These are phyloP conservation scores for Drosophila incognita DNA, from an alignment of 2,888 invertebrate genomes.

Conservation along the genomic window DNA sequence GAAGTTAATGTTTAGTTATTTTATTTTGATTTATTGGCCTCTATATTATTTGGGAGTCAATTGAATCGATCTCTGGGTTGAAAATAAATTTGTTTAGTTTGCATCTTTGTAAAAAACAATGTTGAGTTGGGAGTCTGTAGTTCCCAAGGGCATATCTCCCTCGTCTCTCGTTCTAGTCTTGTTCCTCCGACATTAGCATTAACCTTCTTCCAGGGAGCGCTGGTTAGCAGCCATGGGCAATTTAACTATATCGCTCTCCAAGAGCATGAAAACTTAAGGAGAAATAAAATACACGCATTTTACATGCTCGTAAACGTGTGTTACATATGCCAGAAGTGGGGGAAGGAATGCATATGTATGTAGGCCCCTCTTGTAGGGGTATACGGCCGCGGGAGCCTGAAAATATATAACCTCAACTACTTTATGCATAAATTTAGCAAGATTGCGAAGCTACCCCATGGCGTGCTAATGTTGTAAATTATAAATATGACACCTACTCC, in stretches of 20 bases:
- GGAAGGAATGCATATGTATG: neutral
- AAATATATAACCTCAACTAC: conserved; percentile 78
- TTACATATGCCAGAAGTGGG: conserved; percentile 61
- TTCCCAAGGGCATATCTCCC: conserved; percentile 39
- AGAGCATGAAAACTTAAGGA: conserved; percentile 57
- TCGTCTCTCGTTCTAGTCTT: neutral
- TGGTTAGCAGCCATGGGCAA: conserved; percentile 71
- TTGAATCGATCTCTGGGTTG: conserved; percentile 7
- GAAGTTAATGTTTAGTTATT: neutral
- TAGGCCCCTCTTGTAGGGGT: conserved; percentile 11
- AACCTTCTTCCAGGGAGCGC: conserved; percentile 55
- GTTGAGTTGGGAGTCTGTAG: conserved; percentile 1
- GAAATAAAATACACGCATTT: conserved; percentile 79
- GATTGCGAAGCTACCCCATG: conserved; percentile 82
- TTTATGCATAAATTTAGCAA: conserved; percentile 79
- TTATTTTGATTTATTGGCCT: conserved; percentile 16
- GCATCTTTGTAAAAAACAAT: conserved; percentile 11
- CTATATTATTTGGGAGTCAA: neutral
- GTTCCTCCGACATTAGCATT: conserved; percentile 52
- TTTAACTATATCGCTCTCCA: conserved; percentile 55
- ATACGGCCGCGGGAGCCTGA: conserved; percentile 30
- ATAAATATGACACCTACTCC: conserved; percentile 84
- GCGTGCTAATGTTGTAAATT: conserved; percentile 83
- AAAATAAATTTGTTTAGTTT: conserved; percentile 14
- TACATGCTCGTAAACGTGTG: conserved; percentile 80